Percentiles rank a stretch among this genome's conserved stretches.
phyloP scores from a whole-genome alignment of 2,888 invertebrate species.

The Stegophylla sp. region DNA sequence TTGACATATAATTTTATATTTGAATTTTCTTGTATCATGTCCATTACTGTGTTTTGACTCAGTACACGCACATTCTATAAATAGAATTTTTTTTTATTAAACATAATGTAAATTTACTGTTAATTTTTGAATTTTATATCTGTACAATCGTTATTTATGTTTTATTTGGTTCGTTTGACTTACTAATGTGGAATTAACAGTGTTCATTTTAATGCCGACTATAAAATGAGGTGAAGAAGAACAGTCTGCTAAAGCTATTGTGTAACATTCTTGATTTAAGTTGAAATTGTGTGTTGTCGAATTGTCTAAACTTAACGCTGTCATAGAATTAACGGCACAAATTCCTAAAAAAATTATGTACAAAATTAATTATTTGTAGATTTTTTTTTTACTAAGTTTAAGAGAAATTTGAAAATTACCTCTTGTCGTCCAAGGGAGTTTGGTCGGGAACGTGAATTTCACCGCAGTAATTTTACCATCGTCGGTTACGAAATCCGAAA shows the following conservation, averaged over 20 bases:
- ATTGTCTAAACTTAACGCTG: slow-evolving; percentile 63
- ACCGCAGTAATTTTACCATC: slow-evolving; percentile 62
- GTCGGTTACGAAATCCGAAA: slow-evolving; percentile 62
- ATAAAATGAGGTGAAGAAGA: slow-evolving; percentile 62
- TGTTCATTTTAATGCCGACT: slow-evolving; percentile 62
- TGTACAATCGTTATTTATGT: neutral
- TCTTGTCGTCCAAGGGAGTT: slow-evolving; percentile 63
- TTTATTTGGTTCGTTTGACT: slow-evolving; percentile 15
- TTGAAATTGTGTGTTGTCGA: slow-evolving; percentile 60
- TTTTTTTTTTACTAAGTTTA: neutral
- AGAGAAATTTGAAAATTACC: slow-evolving; percentile 58
- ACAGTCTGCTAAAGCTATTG: slow-evolving; percentile 63
- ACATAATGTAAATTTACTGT: neutral
- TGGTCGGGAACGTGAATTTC: slow-evolving; percentile 61
- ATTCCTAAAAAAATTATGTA: slow-evolving; percentile 62
- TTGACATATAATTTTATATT: slow-evolving; percentile 31
- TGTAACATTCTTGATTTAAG: slow-evolving; percentile 61
- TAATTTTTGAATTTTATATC: neutral
- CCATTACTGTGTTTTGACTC: slow-evolving; percentile 33
- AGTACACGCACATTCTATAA: slow-evolving; percentile 14
- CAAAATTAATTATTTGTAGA: neutral
- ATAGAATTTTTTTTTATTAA: neutral
- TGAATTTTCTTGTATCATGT: slow-evolving; percentile 43
- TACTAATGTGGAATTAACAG: slow-evolving; percentile 61
- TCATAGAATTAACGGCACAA: slow-evolving; percentile 62